These are phyloP conservation scores for Agelaius phoeniceus DNA, from an alignment of 2,113 vertebrate species.

Conservation along the genomic window DNA sequence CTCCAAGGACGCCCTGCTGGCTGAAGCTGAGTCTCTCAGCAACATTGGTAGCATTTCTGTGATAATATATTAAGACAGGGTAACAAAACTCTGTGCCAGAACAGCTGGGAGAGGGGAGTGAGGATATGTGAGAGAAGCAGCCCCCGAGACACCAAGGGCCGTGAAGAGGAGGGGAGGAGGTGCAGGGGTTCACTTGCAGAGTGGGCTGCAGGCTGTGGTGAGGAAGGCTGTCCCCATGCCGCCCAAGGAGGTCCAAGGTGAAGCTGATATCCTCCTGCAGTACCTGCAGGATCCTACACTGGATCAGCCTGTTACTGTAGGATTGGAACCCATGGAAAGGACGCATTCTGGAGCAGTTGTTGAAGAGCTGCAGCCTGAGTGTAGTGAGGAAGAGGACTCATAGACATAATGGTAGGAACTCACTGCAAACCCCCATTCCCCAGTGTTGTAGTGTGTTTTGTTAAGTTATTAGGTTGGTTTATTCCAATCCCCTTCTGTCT, in stretches of 20 bases:
- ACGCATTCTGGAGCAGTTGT: not conserved
- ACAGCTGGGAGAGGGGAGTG: not conserved
- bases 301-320: not conserved
- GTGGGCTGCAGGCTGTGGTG: fast-evolving
- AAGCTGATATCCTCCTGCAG: not conserved
- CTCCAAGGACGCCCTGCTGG: fast-evolving
- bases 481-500: no score
- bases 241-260: no score
- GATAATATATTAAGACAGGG: not conserved
- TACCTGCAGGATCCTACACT: not conserved
- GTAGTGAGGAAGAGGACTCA: not conserved
- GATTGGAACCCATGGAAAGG: not conserved
- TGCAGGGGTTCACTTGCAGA: not conserved
- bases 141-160: not conserved
- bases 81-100: not conserved
- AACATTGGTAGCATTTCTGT: not conserved
- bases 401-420: not conserved
- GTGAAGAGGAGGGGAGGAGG: not conserved
- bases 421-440: not conserved
- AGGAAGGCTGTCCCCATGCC: not conserved
- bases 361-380: not conserved
- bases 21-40: not conserved
- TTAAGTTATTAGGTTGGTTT: no score
- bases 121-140: not conserved
- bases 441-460: no score